Evolutionary conservation across 1,140 invertebrate species (phyloP).

Genomic region (Tigriopus japonicus): DNA sequence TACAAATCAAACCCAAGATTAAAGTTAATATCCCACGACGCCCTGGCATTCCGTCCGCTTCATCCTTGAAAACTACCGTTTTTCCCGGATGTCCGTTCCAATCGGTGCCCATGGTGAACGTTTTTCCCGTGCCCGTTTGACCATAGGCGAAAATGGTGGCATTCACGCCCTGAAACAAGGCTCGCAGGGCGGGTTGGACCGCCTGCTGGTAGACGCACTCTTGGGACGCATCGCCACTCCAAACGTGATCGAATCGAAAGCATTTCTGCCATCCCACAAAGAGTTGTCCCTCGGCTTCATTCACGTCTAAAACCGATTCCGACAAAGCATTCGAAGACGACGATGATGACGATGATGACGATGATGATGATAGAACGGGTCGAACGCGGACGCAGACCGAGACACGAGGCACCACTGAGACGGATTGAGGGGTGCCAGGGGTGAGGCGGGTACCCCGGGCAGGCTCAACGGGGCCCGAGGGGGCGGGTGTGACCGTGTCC

Average conservation of each 20-base stretch:
- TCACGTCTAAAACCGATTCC: background rate
- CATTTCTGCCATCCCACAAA: conserved; percentile 45
- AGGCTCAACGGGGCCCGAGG: too few species aligned
- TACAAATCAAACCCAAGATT: conserved; percentile 16
- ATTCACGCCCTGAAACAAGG: conserved; percentile 65
- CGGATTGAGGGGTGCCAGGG: too few species aligned
- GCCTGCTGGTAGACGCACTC: conserved; percentile 52
- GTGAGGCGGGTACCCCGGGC: too few species aligned
- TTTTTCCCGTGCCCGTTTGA: conserved; percentile 83
- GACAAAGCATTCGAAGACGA: too few species aligned
- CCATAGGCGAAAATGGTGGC: conserved; percentile 80
- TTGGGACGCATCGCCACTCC: conserved; percentile 45
- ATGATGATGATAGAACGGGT: too few species aligned
- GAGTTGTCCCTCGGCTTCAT: conserved; percentile 17
- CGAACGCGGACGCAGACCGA: too few species aligned
- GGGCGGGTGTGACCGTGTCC: too few species aligned
- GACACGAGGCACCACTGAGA: too few species aligned
- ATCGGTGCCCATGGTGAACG: conserved; percentile 32
- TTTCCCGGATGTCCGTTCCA: background rate
- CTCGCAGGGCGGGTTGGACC: conserved; percentile 48
- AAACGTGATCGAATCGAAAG: conserved; percentile 76
- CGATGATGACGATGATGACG: too few species aligned
- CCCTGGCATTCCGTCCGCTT: background rate
- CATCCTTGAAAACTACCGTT: too few species aligned
- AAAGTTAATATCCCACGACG: background rate